Conservation (phyloP, 1,140 invertebrate genomes). For the Microplitis mediator region DNA sequence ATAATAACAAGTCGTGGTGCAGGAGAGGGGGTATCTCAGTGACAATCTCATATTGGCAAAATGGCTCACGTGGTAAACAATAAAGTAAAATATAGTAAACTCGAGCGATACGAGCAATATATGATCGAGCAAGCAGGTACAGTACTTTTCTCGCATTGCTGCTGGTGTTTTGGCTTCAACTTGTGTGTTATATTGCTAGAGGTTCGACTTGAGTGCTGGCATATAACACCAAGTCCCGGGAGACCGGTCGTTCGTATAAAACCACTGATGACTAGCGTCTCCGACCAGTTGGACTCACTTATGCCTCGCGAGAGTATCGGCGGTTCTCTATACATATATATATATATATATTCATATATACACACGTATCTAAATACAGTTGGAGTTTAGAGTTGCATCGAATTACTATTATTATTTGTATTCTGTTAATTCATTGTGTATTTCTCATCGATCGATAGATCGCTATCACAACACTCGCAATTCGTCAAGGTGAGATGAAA, state of each 20-base stretch:
- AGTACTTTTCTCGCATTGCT: slow-evolving; percentile 31
- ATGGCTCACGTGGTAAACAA: slow-evolving; percentile 33
- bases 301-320: slow-evolving; percentile 49
- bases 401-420: not conserved
- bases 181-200: slow-evolving; percentile 26
- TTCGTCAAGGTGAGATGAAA: slow-evolving; percentile 6
- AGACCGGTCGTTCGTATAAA: slow-evolving; percentile 54
- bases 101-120: slow-evolving; percentile 3
- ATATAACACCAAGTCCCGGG: slow-evolving; percentile 25
- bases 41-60: slow-evolving; percentile 26
- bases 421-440: not conserved
- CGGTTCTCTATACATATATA: slow-evolving; percentile 6
- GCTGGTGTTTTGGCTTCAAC: slow-evolving; percentile 15
- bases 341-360: not conserved
- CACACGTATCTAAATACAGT: not conserved
- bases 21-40: slow-evolving; percentile 1
- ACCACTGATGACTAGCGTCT: slow-evolving; percentile 47
- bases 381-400: not conserved
- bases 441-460: not conserved
- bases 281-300: slow-evolving; percentile 52
- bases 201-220: slow-evolving; percentile 6
- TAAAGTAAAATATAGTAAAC: not conserved
- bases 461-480: not conserved
- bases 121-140: slow-evolving; percentile 15
- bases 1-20: not conserved